Percentiles rank a stretch among this genome's conserved stretches.
Evolutionary conservation across 2,888 invertebrate species (phyloP).

Genomic region (Cantharis nigra): DNA sequence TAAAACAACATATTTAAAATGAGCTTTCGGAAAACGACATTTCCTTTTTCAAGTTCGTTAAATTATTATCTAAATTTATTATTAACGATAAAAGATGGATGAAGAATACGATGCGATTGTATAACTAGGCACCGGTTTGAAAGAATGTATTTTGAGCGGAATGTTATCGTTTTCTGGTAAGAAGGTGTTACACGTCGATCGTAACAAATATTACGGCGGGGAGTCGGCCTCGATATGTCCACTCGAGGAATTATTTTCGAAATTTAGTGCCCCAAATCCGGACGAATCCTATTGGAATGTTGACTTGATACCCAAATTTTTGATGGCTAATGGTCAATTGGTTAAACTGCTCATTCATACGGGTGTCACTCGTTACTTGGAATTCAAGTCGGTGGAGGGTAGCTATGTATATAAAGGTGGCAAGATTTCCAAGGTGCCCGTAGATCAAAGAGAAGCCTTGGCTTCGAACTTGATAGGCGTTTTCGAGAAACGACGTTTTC

Average conservation of each 20-base stretch:
- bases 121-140: conserved; percentile 96
- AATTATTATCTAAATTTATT: conserved; percentile 16
- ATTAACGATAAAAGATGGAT: conserved; percentile 74
- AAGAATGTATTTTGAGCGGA: conserved; percentile 99
- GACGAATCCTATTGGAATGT: conserved; percentile 97
- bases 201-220: conserved; percentile 99
- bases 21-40: too few relatives aligned
- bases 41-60: too few relatives aligned
- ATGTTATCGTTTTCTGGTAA: conserved; percentile 99
- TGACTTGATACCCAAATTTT: conserved; percentile 97
- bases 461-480: conserved; percentile 98
- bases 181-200: conserved; percentile 99
- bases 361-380: conserved; percentile 97
- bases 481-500: conserved; percentile 98
- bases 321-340: conserved; percentile 98
- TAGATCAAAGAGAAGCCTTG: conserved; percentile 96
- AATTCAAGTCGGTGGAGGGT: conserved; percentile 98
- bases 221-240: conserved; percentile 99
- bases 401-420: conserved; percentile 98
- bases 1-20: too few relatives aligned
- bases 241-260: conserved; percentile 90
- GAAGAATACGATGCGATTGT: conserved; percentile 99
- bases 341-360: conserved; percentile 98
- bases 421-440: conserved; percentile 97
- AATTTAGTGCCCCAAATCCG: conserved; percentile 81